Evolutionary conservation across 2,113 vertebrate species (phyloP), one percentile per base, ranked within the genome.

Genomic region (Cyanoderma ruficeps): DNA sequence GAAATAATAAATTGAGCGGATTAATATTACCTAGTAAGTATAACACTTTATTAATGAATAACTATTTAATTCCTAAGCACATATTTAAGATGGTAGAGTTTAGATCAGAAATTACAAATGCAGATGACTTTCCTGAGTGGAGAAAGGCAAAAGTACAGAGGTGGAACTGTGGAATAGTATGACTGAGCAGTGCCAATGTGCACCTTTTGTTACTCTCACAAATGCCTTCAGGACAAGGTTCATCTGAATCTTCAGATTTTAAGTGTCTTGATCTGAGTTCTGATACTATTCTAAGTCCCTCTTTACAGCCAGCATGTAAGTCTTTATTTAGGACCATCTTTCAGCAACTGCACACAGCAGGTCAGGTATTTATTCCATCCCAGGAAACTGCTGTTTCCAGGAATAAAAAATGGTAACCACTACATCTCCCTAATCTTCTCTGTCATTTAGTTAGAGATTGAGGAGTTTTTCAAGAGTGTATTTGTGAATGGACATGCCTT

Each of bases 321-420:
- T 91, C 84, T 91, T 96, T 91, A 64, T 95, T 93, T 94, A 93
- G 87, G 91, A 56, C 84, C 13, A 28, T 91, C 85, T 90, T 94
- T 91, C 70, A 95, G 69, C 90, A 91, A 27, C 87, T 76, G 37
- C n/a, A 69, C 28, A 11, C 11, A 75, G 74, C 90, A 85, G 61
- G 41, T 95, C 61, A 89, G 52, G 69, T 87, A 75, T 95, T 89
- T 94, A 75, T 94, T 95, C 46, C 55, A 35, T 70, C 60, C 25
- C 42, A 78, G 85, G 83, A 94, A 93, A 67, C 42, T 81, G 27
- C 30, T 59, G 14, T 87, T 95, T 84, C 69, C 56, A 75, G 65
- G 65, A 91, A 82, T 75, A 30, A 93, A 84, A 63, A 87, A 82
- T 5, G 7, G 22, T 56, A 71, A 22, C 52, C 11, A 31, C 57